Evolutionary conservation across 2,888 invertebrate species (phyloP).

Genomic region (Mantis religiosa): DNA sequence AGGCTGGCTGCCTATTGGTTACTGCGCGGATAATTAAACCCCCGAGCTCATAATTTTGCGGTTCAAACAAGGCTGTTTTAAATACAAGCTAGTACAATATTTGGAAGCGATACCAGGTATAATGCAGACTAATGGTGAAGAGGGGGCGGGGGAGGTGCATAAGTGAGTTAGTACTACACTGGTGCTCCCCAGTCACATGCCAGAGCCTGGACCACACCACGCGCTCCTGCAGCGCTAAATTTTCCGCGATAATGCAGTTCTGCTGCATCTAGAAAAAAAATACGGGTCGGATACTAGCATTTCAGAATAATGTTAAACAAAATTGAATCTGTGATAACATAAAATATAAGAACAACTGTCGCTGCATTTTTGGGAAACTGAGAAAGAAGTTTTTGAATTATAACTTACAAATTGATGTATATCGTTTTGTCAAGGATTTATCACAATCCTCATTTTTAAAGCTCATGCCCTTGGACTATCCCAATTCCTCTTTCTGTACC

Average conservation of each 20-base stretch:
- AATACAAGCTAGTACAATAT: constrained; percentile 16
- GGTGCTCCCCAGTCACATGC: neutral
- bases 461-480: too few relatives aligned
- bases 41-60: constrained; percentile 31
- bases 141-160: constrained; percentile 10
- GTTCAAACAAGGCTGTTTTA: constrained; percentile 24
- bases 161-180: constrained; percentile 22
- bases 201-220: neutral
- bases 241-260: neutral
- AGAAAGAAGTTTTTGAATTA: too few relatives aligned
- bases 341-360: too few relatives aligned
- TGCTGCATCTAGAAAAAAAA: neutral
- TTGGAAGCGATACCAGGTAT: constrained; percentile 26
- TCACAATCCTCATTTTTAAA: too few relatives aligned
- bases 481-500: too few relatives aligned
- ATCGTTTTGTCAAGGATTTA: too few relatives aligned
- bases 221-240: neutral
- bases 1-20: neutral
- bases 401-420: too few relatives aligned
- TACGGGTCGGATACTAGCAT: too few relatives aligned
- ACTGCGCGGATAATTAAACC: constrained; percentile 29
- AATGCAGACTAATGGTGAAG: constrained; percentile 25
- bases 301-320: too few relatives aligned
- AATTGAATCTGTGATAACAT: too few relatives aligned
- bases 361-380: too few relatives aligned